Evolutionary conservation across 2,113 vertebrate genomes (phyloP), one percentile per base, ranked within the genome.

Genomic region (Atrichornis clamosus): DNA sequence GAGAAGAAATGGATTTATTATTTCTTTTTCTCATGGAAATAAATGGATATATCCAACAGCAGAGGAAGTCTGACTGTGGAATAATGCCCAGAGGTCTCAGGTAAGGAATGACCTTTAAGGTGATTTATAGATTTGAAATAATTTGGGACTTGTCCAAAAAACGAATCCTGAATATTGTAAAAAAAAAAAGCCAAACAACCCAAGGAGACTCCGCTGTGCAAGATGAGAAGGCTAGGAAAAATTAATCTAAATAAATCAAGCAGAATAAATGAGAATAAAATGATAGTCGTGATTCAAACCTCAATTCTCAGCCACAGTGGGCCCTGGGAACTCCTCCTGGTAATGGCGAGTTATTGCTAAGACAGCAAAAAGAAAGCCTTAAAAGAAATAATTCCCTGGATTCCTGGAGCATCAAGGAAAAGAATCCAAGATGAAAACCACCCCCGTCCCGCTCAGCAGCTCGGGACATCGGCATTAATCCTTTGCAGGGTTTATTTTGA

Each of bases 401-500:
- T 35, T 63, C 28, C 35, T 58, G 52, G 1, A 44, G n/a, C 6
- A 11, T 44, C 70, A 15, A 5, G 8, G n/a, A 28, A 10, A 68
- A 74, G 1, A 63, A 56, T 5, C 47, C 2, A 5, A 33, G 64
- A 17, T 7, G 23, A 50, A 44, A 47, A 16, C 15, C 41, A 9
- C 10, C 33, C 64, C 77, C 67, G 24, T 27, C 26, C 50, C 50
- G 24, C 26, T 19, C 46, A 46, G 46, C 46, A 46, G 44, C 7
- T 18, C 44, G 44, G 15, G 49, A 11, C 47, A 23, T 9, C 46
- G 19, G 32, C 42, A 28, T 27, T 14, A 17, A 84, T 46, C 58
- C 44, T 96, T 84, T 35, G 47, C 15, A 13, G 37, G 86, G 76
- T 87, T 89, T 88, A 84, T 96, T 94, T 77, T 73, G 86, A 47